phyloP scores from a whole-genome alignment of 92 coral and sea anemone genomes.

The Epizoanthus fatuus region DNA sequence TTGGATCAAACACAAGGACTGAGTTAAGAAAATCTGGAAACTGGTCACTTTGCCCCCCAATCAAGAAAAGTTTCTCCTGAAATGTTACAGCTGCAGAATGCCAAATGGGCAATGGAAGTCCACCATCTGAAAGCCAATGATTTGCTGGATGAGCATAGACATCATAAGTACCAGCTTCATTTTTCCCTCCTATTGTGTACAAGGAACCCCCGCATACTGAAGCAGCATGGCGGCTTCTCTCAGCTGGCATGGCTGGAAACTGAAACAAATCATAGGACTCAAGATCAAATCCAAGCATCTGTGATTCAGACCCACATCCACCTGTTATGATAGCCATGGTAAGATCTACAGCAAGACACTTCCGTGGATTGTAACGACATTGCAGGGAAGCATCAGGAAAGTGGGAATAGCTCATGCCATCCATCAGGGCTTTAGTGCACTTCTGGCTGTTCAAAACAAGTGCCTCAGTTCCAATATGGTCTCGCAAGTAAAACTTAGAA shows the following conservation, averaged over 20 bases:
- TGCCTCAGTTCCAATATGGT: conserved; percentile 58
- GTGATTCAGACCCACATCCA: background rate
- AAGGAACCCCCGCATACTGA: conserved; percentile 68
- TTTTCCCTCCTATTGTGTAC: conserved; percentile 63
- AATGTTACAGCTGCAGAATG: too few species aligned
- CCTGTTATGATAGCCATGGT: conserved; percentile 79
- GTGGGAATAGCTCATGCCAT: conserved; percentile 52
- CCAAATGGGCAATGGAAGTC: too few species aligned
- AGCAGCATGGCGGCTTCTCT: conserved; percentile 81
- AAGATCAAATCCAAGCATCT: too few species aligned
- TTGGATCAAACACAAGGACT: too few species aligned
- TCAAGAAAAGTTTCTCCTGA: too few species aligned
- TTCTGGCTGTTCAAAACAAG: conserved; percentile 71
- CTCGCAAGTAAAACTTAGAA: conserved; percentile 68
- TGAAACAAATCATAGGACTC: conserved; percentile 32
- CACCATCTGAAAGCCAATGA: too few species aligned
- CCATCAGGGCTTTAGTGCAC: conserved; percentile 71
- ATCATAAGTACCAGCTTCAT: too few species aligned
- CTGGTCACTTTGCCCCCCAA: too few species aligned
- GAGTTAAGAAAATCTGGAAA: too few species aligned
- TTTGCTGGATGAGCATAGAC: too few species aligned
- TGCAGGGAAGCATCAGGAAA: conserved; percentile 12
- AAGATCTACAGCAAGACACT: conserved; percentile 68
- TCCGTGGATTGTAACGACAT: conserved; percentile 59
- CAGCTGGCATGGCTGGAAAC: conserved; percentile 71